Percentiles rank a stretch among this genome's conserved stretches.
Conservation (phyloP, 2,113 vertebrate genomes). For the Eonycteris spelaea region DNA sequence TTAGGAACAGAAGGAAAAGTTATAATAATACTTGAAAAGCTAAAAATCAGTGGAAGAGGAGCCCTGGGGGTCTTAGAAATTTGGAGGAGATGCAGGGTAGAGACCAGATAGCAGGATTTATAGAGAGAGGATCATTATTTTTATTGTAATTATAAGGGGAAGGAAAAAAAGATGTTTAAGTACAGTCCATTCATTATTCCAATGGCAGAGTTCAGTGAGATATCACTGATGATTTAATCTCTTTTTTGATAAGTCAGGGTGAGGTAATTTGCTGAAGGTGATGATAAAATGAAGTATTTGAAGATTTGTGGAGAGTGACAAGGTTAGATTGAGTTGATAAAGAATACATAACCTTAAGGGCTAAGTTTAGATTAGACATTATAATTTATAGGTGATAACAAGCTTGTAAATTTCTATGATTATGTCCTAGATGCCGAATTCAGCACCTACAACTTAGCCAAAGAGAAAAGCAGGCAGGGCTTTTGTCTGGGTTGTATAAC, state of each 20-base stretch:
- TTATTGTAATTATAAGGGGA: background rate
- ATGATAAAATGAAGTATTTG: background rate
- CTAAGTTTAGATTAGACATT: background rate
- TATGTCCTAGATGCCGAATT: background rate
- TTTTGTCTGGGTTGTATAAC: background rate
- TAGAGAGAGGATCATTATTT: background rate
- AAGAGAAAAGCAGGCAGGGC: background rate
- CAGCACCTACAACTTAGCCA: background rate
- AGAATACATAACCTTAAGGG: background rate
- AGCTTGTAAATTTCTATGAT: background rate
- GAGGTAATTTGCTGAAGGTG: background rate
- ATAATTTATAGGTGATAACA: background rate
- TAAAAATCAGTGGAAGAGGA: background rate
- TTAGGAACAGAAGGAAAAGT: background rate
- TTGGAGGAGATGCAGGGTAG: background rate
- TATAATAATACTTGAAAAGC: background rate
- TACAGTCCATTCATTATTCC: background rate
- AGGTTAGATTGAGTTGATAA: background rate
- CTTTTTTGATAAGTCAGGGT: background rate
- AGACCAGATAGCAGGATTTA: background rate
- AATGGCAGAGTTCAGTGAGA: background rate
- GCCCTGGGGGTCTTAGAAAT: background rate
- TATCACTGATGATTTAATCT: background rate
- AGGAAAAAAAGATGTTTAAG: background rate
- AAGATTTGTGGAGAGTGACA: background rate